A percentile compares a stretch with the other conserved stretches of the same genome.
Evolutionary conservation across 2,888 invertebrate species (phyloP).

Genomic region (Lasius platythorax): DNA sequence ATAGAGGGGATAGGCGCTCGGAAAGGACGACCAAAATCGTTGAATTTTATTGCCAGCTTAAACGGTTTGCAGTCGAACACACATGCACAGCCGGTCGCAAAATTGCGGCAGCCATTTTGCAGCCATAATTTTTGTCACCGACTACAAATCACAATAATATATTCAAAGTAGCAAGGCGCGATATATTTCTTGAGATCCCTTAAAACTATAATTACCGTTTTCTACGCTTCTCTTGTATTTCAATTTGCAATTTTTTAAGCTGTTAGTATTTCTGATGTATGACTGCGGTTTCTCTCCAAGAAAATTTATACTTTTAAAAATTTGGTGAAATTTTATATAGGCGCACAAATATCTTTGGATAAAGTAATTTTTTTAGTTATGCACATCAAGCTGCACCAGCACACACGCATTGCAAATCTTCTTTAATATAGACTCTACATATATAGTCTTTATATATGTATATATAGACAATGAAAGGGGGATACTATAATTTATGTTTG

Average conservation of each 20-base stretch:
- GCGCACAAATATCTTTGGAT: neutral
- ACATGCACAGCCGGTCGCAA: constrained; percentile 69
- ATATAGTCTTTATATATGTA: neutral
- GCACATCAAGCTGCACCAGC: neutral
- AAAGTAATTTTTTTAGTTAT: neutral
- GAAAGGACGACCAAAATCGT: constrained; percentile 68
- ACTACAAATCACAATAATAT: constrained; percentile 44
- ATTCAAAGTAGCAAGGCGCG: constrained; percentile 7
- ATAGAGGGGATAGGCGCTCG: constrained; percentile 25
- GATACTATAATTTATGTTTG: neutral
- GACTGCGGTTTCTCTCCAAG: neutral
- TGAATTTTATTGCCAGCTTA: constrained; percentile 77
- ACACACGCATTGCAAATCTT: neutral
- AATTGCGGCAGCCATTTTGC: constrained; percentile 64
- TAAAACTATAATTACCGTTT: neutral
- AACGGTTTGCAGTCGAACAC: constrained; percentile 76
- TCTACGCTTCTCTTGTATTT: neutral
- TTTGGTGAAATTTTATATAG: neutral
- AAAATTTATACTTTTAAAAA: neutral
- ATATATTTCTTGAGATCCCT: neutral
- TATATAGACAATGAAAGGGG: neutral
- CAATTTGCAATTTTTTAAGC: neutral
- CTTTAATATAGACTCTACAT: too few relatives aligned
- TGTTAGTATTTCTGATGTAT: neutral
- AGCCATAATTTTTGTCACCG: constrained; percentile 32